Percentiles rank a stretch among this genome's conserved stretches.
Conservation (phyloP, 1,140 invertebrate genomes). For the Hestina assimilis region DNA sequence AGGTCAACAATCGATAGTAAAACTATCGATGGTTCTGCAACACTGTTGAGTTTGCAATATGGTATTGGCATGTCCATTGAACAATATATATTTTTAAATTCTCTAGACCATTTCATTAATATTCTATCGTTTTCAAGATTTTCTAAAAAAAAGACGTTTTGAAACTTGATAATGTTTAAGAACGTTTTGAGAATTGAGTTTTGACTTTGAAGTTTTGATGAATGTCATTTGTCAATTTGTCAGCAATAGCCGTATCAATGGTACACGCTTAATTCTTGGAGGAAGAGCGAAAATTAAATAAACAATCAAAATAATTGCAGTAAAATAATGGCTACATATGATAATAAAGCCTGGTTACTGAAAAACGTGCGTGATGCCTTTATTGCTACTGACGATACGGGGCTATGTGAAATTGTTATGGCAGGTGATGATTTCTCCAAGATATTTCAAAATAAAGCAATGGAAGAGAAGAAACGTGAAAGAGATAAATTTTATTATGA, state of each 20-base stretch:
- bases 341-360: constrained; percentile 94
- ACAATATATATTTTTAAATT: no score
- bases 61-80: no score
- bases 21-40: no score
- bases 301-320: constrained; percentile 18
- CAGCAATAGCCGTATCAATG: no score
- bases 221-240: constrained; percentile 10
- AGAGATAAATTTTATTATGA: constrained; percentile 48
- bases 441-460: constrained; percentile 78
- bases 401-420: constrained; percentile 89
- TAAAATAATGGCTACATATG: constrained; percentile 90
- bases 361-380: constrained; percentile 96
- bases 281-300: constrained; percentile 18
- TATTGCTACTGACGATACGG: constrained; percentile 96
- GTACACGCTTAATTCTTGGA: constrained; percentile 11
- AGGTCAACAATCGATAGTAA: no score
- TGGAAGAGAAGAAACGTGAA: constrained; percentile 58
- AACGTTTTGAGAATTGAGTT: no score
- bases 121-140: no score
- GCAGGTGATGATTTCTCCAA: constrained; percentile 86
- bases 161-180: no score
- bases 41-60: no score
- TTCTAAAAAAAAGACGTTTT: no score
- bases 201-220: no score
- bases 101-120: no score